phyloP scores from a whole-genome alignment of 2,888 invertebrate genomes.

The Thymelicus lineola region DNA sequence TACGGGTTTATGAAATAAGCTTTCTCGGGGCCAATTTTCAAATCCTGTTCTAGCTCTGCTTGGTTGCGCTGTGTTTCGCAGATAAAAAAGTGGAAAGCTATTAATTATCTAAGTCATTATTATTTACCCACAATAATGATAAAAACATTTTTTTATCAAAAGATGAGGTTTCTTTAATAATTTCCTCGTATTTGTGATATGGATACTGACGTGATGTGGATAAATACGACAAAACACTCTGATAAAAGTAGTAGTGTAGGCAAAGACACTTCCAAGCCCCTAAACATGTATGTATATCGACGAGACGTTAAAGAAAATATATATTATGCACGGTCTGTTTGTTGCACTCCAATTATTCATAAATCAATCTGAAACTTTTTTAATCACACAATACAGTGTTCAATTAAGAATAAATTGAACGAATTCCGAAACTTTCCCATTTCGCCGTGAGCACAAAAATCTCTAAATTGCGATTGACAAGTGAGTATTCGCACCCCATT shows the following conservation, averaged over 20 bases:
- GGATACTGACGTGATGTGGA: no score
- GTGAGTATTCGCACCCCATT: conserved; percentile 68
- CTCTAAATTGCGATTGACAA: conserved; percentile 58
- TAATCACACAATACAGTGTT: conserved; percentile 8
- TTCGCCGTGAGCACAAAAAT: conserved; percentile 46
- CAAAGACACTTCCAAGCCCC: no score
- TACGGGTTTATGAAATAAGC: conserved; percentile 24
- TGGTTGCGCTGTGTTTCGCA: background rate
- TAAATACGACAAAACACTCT: no score
- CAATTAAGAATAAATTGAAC: conserved; percentile 29
- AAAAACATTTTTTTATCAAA: no score
- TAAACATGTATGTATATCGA: no score
- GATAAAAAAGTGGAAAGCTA: background rate
- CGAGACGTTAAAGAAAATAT: no score
- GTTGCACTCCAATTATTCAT: conserved; percentile 2
- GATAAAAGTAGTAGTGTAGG: no score
- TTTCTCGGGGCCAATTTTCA: conserved; percentile 1
- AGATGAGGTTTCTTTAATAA: no score
- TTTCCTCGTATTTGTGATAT: no score
- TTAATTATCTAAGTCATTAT: no score
- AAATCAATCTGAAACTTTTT: conserved; percentile 17
- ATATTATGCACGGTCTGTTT: background rate
- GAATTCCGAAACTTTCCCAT: conserved; percentile 36
- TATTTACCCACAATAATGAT: no score
- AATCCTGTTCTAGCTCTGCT: background rate